phyloP scores from a whole-genome alignment of 1,140 invertebrate genomes.

The Solenopsis invicta region DNA sequence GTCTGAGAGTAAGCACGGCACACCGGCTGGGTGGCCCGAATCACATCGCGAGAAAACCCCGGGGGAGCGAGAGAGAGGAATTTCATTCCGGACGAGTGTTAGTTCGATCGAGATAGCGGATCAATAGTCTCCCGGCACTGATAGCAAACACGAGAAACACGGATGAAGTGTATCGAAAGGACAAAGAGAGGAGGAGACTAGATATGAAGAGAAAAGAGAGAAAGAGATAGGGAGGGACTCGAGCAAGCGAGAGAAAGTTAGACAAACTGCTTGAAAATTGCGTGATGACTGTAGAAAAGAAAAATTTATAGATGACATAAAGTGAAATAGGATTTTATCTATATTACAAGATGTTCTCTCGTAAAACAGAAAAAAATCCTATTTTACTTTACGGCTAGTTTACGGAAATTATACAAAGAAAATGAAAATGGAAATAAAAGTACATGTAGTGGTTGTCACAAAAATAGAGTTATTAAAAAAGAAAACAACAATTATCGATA shows the following conservation, averaged over 20 bases:
- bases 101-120: constrained; percentile 28
- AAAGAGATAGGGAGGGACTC: background rate
- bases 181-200: background rate
- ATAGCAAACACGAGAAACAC: constrained; percentile 38
- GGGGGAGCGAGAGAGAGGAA: background rate
- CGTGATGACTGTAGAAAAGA: constrained; percentile 32
- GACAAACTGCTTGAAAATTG: constrained; percentile 43
- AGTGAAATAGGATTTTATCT: constrained; percentile 35
- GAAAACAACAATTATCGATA: no score
- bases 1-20: constrained; percentile 60
- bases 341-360: background rate
- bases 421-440: background rate
- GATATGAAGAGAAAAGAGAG: no score
- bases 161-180: background rate
- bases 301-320: constrained; percentile 27
- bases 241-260: constrained; percentile 30
- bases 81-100: constrained; percentile 19
- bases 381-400: background rate
- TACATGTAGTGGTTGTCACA: no score
- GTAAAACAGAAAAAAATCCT: background rate
- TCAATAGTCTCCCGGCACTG: constrained; percentile 12
- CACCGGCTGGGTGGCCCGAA: constrained; percentile 65
- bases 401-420: background rate
- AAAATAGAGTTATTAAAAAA: no score
- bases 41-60: background rate